Percentiles rank a stretch among this genome's conserved stretches.
phyloP scores from a whole-genome alignment of 2,113 vertebrate species.

The Dasyprocta punctata region DNA sequence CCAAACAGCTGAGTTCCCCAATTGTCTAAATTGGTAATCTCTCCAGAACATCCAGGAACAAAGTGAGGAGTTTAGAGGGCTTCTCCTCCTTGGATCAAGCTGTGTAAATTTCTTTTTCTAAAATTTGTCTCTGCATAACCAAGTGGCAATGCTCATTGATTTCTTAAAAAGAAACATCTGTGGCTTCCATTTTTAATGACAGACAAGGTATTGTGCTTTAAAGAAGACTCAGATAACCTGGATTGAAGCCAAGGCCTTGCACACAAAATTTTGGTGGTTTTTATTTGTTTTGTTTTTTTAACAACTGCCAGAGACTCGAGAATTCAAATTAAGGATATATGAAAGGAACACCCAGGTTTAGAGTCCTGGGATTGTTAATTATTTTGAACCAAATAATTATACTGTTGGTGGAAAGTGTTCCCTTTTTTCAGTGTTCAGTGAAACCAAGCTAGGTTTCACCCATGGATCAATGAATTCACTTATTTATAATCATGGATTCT shows the following conservation, averaged over 20 bases:
- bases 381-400: neutral
- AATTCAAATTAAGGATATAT: neutral
- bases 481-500: too few relatives aligned
- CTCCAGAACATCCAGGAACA: neutral
- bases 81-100: neutral
- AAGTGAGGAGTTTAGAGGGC: too few relatives aligned
- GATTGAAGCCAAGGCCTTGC: neutral
- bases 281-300: neutral
- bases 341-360: neutral
- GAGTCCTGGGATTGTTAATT: neutral
- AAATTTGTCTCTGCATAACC: neutral
- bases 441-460: neutral
- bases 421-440: neutral
- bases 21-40: neutral
- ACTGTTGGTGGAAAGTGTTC: rapidly evolving
- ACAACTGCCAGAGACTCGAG: neutral
- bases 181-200: neutral
- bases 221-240: neutral
- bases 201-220: neutral
- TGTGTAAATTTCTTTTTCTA: neutral
- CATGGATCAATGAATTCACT: neutral
- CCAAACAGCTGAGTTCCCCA: neutral
- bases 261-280: neutral
- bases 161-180: slow-evolving; percentile 2
- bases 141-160: neutral